Evolutionary conservation across 2,797 vertebrate species (phyloP).

Genomic region (Chelmon rostratus): DNA sequence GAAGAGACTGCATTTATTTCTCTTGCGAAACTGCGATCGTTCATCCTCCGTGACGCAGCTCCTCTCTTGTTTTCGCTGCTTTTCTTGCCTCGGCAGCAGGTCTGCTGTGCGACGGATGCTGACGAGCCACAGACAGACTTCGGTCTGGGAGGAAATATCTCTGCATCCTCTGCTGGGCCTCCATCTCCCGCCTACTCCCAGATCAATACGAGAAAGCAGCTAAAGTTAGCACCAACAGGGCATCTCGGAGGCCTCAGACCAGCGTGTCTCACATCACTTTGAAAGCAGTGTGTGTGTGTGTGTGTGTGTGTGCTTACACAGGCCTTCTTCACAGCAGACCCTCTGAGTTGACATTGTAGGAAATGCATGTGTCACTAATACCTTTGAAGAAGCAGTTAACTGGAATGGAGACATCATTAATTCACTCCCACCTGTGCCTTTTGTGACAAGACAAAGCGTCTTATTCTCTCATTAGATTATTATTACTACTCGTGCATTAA

Average conservation of each 20-base stretch:
- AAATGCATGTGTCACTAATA: not conserved
- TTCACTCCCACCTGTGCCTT: not conserved
- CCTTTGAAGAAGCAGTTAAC: not conserved
- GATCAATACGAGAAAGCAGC: constrained; percentile 51
- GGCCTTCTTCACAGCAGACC: not conserved
- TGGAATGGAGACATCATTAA: not conserved
- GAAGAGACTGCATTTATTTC: not conserved
- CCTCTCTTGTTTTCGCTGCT: not conserved
- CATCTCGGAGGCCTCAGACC: constrained; percentile 22
- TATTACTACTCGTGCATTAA: too few relatives aligned
- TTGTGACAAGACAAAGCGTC: not conserved
- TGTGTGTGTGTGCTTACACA: too few relatives aligned
- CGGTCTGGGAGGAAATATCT: constrained; percentile 57
- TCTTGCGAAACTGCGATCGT: not conserved
- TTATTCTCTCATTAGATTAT: too few relatives aligned
- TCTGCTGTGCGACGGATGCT: constrained; percentile 70
- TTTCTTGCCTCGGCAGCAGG: constrained; percentile 77
- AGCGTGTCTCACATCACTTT: not conserved
- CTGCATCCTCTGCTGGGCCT: constrained; percentile 32
- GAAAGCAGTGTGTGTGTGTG: not conserved
- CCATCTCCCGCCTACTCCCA: constrained; percentile 54
- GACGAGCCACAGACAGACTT: constrained; percentile 73
- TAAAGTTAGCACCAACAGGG: constrained; percentile 56
- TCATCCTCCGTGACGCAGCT: not conserved
- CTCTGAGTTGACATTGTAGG: not conserved